phyloP scores from a whole-genome alignment of 1,140 invertebrate genomes.

The Steinernema khuongi region DNA sequence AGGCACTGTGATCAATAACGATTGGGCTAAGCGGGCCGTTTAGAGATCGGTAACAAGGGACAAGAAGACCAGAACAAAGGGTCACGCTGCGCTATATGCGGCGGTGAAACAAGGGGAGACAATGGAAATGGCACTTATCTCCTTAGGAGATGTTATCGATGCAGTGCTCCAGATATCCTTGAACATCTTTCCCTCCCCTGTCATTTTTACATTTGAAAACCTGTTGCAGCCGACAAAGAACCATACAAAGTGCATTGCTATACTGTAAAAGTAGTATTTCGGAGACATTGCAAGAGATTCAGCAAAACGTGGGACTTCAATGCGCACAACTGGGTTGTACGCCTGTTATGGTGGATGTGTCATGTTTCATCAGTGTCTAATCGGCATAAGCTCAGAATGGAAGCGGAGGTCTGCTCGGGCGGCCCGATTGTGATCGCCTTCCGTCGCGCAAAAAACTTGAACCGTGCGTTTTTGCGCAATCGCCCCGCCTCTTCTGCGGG shows the following conservation, averaged over 20 bases:
- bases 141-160: background rate
- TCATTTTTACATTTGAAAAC: background rate
- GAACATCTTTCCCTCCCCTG: background rate
- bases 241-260: too few relatives aligned
- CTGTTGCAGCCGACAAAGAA: too few relatives aligned
- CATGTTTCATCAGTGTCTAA: background rate
- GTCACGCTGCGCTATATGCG: background rate
- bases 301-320: too few relatives aligned
- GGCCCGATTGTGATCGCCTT: background rate
- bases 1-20: background rate
- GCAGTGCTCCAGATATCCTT: background rate
- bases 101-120: background rate
- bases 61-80: background rate
- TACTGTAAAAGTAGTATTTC: too few relatives aligned
- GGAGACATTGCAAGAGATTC: too few relatives aligned
- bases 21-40: background rate
- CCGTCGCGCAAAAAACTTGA: background rate
- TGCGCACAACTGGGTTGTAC: too few relatives aligned
- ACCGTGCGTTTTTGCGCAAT: background rate
- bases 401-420: background rate
- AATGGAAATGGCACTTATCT: background rate
- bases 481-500: conserved; percentile 1
- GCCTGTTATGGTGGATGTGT: too few relatives aligned
- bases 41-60: background rate
- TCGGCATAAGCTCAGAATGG: background rate